Percentiles rank a stretch among this genome's conserved stretches.
Evolutionary conservation across 2,113 vertebrate species (phyloP).

Genomic region (Halcyon malimbica): DNA sequence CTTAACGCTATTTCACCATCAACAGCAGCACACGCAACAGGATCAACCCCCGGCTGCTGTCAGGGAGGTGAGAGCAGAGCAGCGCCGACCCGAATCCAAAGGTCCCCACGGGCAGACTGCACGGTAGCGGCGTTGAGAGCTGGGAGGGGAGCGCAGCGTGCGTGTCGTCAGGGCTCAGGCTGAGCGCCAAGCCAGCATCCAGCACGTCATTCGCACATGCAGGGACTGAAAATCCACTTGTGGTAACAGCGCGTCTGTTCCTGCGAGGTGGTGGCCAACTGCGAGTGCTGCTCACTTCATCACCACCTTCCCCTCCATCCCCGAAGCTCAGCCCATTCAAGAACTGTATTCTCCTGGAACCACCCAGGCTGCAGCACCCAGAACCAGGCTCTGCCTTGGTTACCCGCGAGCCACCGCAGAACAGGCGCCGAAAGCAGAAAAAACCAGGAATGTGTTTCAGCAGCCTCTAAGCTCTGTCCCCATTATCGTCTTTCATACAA

Average conservation of each 20-base stretch:
- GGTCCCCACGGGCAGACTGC: not conserved
- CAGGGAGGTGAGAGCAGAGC: not conserved
- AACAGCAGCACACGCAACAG: accelerated
- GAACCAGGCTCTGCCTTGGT: not conserved
- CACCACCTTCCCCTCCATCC: slow-evolving; percentile 36
- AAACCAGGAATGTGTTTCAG: not conserved
- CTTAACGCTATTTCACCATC: not conserved
- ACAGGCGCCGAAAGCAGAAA: not conserved
- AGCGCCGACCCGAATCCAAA: not conserved
- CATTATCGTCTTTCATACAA: slow-evolving; percentile 46
- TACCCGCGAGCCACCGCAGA: not conserved
- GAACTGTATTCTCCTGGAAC: not conserved
- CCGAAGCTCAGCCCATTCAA: not conserved
- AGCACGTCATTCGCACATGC: slow-evolving; percentile 52
- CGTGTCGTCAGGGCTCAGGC: slow-evolving; percentile 15
- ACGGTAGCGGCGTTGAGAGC: not conserved
- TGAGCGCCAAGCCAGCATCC: slow-evolving; percentile 35
- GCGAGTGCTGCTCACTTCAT: slow-evolving; percentile 56
- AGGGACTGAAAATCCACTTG: slow-evolving; percentile 52
- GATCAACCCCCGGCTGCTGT: accelerated
- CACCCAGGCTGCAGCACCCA: not conserved
- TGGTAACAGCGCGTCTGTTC: slow-evolving; percentile 61
- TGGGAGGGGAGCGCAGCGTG: not conserved
- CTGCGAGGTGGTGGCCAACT: slow-evolving; percentile 60
- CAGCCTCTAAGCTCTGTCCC: slow-evolving; percentile 40